Evolutionary conservation across 2,113 vertebrate species (phyloP).

Genomic region (Mohoua ochrocephala): DNA sequence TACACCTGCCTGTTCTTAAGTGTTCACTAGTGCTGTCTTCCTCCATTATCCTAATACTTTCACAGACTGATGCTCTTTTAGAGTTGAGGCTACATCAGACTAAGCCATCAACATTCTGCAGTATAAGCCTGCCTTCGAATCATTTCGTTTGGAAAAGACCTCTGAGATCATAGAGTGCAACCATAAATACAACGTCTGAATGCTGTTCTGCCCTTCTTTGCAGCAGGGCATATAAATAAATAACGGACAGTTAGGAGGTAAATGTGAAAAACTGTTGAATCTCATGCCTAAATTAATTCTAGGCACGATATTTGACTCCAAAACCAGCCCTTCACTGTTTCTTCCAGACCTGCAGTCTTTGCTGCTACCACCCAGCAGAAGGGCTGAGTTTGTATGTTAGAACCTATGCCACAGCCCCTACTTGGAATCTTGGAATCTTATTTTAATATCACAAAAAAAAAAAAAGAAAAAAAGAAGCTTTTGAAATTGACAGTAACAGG

Average conservation of each 20-base stretch:
- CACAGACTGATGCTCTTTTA: background rate
- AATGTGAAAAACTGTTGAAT: background rate
- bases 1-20: background rate
- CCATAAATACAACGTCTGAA: background rate
- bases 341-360: background rate
- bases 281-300: background rate
- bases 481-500: background rate
- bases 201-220: background rate
- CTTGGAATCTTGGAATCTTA: background rate
- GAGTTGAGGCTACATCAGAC: background rate
- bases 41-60: background rate
- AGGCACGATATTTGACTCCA: background rate
- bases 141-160: background rate
- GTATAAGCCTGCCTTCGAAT: background rate
- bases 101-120: background rate
- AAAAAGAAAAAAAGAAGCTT: background rate
- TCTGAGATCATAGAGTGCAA: background rate
- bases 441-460: background rate
- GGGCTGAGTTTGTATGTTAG: background rate
- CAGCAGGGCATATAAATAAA: background rate
- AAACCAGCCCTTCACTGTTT: background rate
- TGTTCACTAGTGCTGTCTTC: background rate
- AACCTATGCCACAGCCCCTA: background rate
- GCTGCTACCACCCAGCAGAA: background rate
- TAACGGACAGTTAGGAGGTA: background rate